Conservation (phyloP, 2,888 invertebrate species). For the Lepidochitona cinerea region DNA sequence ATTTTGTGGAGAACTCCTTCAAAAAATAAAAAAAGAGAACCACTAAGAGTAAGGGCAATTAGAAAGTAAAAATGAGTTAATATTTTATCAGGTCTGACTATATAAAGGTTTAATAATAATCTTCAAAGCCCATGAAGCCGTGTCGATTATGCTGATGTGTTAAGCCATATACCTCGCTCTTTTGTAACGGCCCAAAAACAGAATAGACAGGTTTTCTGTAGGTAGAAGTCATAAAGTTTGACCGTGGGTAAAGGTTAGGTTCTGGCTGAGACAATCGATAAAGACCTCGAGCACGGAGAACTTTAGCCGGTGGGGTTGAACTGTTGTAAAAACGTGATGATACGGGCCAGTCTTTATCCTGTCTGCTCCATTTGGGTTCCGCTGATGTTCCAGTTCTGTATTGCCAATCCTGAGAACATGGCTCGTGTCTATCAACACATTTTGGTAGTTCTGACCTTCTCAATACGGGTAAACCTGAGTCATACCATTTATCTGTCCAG, state of each 20-base stretch:
- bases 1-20: too few relatives aligned
- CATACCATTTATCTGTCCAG: conserved; percentile 65
- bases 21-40: too few relatives aligned
- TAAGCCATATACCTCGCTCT: conserved; percentile 61
- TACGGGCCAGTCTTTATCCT: conserved; percentile 30
- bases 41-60: too few relatives aligned
- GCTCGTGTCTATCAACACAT: conserved; percentile 50
- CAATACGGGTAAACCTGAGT: conserved; percentile 50
- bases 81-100: too few relatives aligned
- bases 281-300: conserved; percentile 60
- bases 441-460: conserved; percentile 56
- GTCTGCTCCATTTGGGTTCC: conserved; percentile 47
- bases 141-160: conserved; percentile 66
- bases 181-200: conserved; percentile 67
- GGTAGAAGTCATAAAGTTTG: conserved; percentile 68
- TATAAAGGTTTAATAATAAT: conserved; percentile 68
- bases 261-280: conserved; percentile 53
- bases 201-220: conserved; percentile 67
- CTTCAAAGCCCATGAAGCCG: conserved; percentile 67
- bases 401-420: conserved; percentile 55
- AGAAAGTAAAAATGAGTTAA: too few relatives aligned
- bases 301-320: conserved; percentile 59
- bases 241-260: conserved; percentile 64
- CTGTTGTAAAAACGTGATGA: conserved; percentile 33
- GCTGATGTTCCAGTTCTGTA: conserved; percentile 53